Evolutionary conservation across 2,797 vertebrate genomes (phyloP), one percentile per base, ranked within the genome.

Genomic region (Phyllotis vaccarum): DNA sequence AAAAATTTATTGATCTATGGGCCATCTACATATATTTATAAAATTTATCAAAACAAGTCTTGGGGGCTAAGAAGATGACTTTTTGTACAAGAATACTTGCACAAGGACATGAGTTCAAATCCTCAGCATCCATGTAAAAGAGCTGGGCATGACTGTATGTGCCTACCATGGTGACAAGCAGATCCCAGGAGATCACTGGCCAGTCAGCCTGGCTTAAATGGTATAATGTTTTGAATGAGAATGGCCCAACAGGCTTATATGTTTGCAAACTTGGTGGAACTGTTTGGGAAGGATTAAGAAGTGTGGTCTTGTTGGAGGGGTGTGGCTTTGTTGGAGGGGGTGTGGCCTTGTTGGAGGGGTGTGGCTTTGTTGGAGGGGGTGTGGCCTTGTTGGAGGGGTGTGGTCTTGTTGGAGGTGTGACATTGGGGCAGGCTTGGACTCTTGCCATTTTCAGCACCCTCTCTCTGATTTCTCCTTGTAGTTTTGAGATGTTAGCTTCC

Each of bases 11-110:
- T 72, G 79, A 76, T 56, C 19, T 64, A 34, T 85, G 46, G 22
- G 22, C 75, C 68, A n/a, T 46, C 29, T 58, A 49, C 29, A 16
- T 37, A 43, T 91, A 34, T 72, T 95, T 93, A 27, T 82, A 86
- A 96, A 75, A 46, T 58, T 89, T 76, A 79, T 62, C 40, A 46
- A 60, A 92, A 75, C 34, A n/a, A n/a, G n/a, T 52, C 89, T 64
- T 72, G 64, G 37, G 19, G 21, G 19, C 29, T 49, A 66, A 66
- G 19, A 6, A 34, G 2, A 49, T 66, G 62, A 34, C 62, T 85
- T 62, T 21, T 83, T n/a, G 12, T 64, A 46, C 6, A 49, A 3
- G 31, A n/a, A 43, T n/a, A n/a, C 29, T 34, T 64, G 27, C 40
- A 6, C 9, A 12, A 62, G 58, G 80, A 82, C 9, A 40, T 34